A percentile compares a stretch with the other conserved stretches of the same genome.
These are phyloP conservation scores for Leptinotarsa rubiginosa DNA, from an alignment of 2,888 invertebrate species.

Conservation along the genomic window DNA sequence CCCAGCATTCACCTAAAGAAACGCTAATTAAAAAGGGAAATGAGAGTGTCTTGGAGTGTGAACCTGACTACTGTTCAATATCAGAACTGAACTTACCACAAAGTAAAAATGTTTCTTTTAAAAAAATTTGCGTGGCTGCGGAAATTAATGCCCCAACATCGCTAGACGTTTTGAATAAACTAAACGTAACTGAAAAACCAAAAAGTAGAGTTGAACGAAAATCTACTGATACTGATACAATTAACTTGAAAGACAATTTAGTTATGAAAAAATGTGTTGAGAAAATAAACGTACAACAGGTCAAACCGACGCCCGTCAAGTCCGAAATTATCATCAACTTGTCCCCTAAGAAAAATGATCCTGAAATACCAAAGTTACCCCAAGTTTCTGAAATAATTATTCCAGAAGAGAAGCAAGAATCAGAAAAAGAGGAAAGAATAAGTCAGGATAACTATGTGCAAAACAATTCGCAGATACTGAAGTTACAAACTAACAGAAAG, in stretches of 20 bases:
- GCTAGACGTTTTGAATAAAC: conserved; percentile 54
- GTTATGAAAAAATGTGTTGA: conserved; percentile 61
- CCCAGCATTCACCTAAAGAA: conserved; percentile 56
- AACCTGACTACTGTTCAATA: conserved; percentile 83
- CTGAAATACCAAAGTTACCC: conserved; percentile 79
- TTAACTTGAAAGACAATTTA: conserved; percentile 46
- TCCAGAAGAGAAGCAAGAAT: conserved; percentile 69
- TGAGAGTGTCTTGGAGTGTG: conserved; percentile 64
- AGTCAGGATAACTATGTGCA: conserved; percentile 65
- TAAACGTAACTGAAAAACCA: conserved; percentile 42
- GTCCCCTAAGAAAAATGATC: conserved; percentile 67
- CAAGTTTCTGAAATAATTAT: conserved; percentile 81
- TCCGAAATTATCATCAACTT: conserved; percentile 46
- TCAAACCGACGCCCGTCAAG: conserved; percentile 60
- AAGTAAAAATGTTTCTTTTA: conserved; percentile 51
- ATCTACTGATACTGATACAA: conserved; percentile 20
- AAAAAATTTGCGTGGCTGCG: conserved; percentile 61
- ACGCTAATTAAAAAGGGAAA: conserved; percentile 51
- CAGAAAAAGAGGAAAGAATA: conserved; percentile 58
- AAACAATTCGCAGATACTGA: conserved; percentile 64
- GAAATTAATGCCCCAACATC: conserved; percentile 60
- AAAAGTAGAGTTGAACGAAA: conserved; percentile 21
- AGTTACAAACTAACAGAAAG: conserved; percentile 64
- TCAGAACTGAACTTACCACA: conserved; percentile 75
- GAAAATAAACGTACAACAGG: conserved; percentile 61